phyloP scores from a whole-genome alignment of 2,113 vertebrate genomes.

The Chloropsis hardwickii region DNA sequence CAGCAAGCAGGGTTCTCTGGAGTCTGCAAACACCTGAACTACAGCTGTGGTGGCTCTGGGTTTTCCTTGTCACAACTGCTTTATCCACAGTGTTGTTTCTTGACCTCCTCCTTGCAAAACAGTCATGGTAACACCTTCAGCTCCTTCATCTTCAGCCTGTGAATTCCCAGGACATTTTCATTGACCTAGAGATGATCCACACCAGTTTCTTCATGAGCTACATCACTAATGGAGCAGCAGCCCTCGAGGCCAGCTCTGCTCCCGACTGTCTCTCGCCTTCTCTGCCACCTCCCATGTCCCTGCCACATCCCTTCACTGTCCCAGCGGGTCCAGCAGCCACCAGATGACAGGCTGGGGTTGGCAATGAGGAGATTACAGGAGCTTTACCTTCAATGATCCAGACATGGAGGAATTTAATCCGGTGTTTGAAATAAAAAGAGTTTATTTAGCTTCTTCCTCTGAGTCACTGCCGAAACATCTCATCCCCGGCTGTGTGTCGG shows the following conservation, averaged over 20 bases:
- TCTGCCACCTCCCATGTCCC: neutral
- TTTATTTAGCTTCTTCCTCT: slow-evolving; percentile 53
- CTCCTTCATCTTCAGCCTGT: neutral
- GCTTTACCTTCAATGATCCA: slow-evolving; percentile 47
- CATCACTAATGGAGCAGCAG: neutral
- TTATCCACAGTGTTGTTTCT: neutral
- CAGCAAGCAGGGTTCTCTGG: fast-evolving
- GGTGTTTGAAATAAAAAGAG: slow-evolving; percentile 27
- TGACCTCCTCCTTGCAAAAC: neutral
- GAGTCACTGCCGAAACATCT: slow-evolving; percentile 34
- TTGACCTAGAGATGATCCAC: neutral
- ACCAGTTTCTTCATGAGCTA: neutral
- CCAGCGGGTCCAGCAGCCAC: neutral
- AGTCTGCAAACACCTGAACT: fast-evolving
- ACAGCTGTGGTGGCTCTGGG: neutral
- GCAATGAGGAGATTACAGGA: neutral
- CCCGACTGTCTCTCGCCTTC: fast-evolving
- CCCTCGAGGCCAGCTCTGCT: neutral
- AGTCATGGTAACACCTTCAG: neutral
- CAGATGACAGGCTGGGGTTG: neutral
- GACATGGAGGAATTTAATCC: slow-evolving; percentile 49
- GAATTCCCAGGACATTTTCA: neutral
- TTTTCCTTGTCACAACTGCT: neutral
- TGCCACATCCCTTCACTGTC: neutral
- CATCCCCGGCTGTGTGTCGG: neutral